Base-by-base conservation (phyloP, 2,113 vertebrate species). In the Chionodraco myersi region DNA sequence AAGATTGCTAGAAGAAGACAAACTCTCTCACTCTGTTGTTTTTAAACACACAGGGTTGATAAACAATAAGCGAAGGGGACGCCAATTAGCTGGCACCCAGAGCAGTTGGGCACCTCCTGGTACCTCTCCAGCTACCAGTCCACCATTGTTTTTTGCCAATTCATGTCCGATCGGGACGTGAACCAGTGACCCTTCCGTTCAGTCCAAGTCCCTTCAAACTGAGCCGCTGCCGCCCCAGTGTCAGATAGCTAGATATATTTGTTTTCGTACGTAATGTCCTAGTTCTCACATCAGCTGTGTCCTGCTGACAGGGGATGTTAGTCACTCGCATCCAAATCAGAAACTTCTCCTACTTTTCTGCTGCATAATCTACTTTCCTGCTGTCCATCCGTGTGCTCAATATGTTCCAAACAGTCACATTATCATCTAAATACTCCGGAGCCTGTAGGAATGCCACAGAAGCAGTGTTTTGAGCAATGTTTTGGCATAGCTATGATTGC, bases 341-440 rank as follows among this genome's bases (percentile, higher is more conserved):
- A 70, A 79, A 70, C 60, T 47, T 65, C 59, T 63, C 53, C 72
- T 72, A 80, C 30, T 57, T 56, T 79, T 75, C 66, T 78, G 72
- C 67, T 66, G 52, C 56, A 52, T 78, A 88, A 86, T 83, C 71
- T 44, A 7, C 51, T 41, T 69, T 70, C 57, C 61, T 57, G 48
- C 41, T 51, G 61, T 84, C 85, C 83, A 67, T 83, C 85, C 81
- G 77, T 62, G 44, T 45, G 8, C 52, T 83, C 85, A 85, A 52
- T 85, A 78, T 87, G 83, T 80, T 72, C 58, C 47, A 61, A 82
- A 79, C 18, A 72, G 54, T 60, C 65, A 53, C 60, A 51, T 52
- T 64, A 53, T 59, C 23, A 75, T 58, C 68, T 36, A 79, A 72
- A 73, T 70, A 51, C 59, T 82, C 66, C 13, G 67, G 47, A 85